phyloP scores from a whole-genome alignment of 2,797 vertebrate genomes.

The Helicolenus hilgendorfi region DNA sequence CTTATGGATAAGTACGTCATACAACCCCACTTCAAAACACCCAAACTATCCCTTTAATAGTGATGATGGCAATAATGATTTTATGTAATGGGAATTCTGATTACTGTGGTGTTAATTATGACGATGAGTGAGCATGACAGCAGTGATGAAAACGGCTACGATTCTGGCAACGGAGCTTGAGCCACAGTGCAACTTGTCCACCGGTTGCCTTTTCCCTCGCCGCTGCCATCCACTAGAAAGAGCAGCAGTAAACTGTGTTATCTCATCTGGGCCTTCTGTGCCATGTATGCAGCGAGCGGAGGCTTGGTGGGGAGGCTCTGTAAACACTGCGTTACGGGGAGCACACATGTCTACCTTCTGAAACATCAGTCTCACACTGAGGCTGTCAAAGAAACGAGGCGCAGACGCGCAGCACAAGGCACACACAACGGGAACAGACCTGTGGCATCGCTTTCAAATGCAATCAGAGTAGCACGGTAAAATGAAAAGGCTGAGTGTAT shows the following conservation, averaged over 20 bases:
- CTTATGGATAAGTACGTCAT: not conserved
- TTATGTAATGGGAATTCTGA: not conserved
- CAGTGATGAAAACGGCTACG: not conserved
- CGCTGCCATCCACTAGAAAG: constrained; percentile 60
- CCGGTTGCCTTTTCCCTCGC: constrained; percentile 25
- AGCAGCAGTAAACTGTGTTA: constrained; percentile 69
- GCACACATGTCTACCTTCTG: constrained; percentile 79
- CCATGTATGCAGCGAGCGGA: constrained; percentile 70
- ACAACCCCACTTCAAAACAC: not conserved
- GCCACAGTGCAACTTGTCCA: constrained; percentile 14
- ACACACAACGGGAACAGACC: constrained; percentile 73
- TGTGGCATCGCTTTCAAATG: constrained; percentile 83
- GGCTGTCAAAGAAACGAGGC: constrained; percentile 81
- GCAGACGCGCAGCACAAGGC: constrained; percentile 62
- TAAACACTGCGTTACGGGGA: constrained; percentile 83
- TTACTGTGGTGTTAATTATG: not conserved
- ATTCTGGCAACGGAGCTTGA: not conserved
- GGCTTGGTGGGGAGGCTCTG: constrained; percentile 81
- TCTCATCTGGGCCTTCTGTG: constrained; percentile 76
- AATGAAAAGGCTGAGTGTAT: constrained; percentile 58
- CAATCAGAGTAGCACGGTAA: constrained; percentile 63
- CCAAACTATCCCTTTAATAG: not conserved
- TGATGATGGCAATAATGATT: not conserved
- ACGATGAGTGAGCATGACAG: not conserved
- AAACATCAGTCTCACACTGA: constrained; percentile 86